A percentile compares a stretch with the other conserved stretches of the same genome.
Evolutionary conservation across 2,113 vertebrate species (phyloP).

Genomic region (Sminthopsis crassicaudata): DNA sequence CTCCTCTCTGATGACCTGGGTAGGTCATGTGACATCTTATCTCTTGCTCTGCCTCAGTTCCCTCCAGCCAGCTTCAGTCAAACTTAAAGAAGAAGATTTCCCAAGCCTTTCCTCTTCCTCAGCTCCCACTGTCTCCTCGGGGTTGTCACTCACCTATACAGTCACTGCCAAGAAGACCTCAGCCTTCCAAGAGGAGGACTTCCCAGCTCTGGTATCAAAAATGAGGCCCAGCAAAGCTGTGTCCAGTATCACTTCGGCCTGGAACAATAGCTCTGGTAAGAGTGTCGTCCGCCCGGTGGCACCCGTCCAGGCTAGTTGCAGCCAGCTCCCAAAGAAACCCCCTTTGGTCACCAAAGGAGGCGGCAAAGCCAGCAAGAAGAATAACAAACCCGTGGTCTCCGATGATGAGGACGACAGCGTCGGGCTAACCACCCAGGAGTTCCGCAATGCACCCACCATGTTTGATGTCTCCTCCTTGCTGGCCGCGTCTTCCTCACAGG

Average conservation of each 20-base stretch:
- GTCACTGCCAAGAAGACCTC: slow-evolving; percentile 83
- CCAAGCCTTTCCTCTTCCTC: slow-evolving; percentile 88
- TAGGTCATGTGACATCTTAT: neutral
- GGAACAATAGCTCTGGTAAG: slow-evolving; percentile 87
- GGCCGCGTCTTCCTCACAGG: slow-evolving; percentile 82
- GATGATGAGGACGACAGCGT: slow-evolving; percentile 75
- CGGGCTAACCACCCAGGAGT: slow-evolving; percentile 87
- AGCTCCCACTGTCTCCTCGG: slow-evolving; percentile 50
- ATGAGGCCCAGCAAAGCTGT: slow-evolving; percentile 84
- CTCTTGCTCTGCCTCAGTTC: slow-evolving; percentile 64
- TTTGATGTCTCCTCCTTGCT: slow-evolving; percentile 92
- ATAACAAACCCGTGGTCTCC: slow-evolving; percentile 72
- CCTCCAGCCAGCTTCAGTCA: slow-evolving; percentile 75
- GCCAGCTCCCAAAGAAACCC: slow-evolving; percentile 87
- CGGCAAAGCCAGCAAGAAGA: slow-evolving; percentile 77
- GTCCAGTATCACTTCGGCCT: slow-evolving; percentile 88
- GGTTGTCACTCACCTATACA: slow-evolving; percentile 86
- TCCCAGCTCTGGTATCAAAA: slow-evolving; percentile 94
- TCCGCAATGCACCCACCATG: slow-evolving; percentile 88
- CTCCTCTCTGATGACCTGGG: neutral
- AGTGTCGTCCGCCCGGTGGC: slow-evolving; percentile 77
- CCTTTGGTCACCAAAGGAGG: slow-evolving; percentile 66
- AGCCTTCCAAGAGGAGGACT: slow-evolving; percentile 97
- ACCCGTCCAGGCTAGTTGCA: slow-evolving; percentile 66
- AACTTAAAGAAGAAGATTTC: slow-evolving; percentile 96